These are phyloP conservation scores for Drosophila paulistorum DNA, from an alignment of 1,140 invertebrate species.

Conservation along the genomic window DNA sequence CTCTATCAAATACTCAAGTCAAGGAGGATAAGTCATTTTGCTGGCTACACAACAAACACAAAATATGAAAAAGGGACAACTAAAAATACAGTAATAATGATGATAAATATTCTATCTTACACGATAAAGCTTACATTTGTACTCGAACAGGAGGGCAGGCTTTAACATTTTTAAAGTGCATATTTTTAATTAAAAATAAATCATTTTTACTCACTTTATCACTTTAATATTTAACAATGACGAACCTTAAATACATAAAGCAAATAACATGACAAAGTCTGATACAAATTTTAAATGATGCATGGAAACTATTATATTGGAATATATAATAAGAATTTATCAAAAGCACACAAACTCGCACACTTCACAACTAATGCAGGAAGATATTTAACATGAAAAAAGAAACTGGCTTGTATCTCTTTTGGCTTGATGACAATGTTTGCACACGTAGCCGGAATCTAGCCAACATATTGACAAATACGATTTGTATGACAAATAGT, in stretches of 20 bases:
- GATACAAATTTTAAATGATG: not conserved
- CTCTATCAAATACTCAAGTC: not conserved
- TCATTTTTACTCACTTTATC: not conserved
- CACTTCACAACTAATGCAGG: not conserved
- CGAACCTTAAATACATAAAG: not conserved
- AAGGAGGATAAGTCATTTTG: conserved; percentile 10
- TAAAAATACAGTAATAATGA: conserved; percentile 8
- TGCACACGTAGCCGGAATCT: conserved; percentile 59
- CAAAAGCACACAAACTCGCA: not conserved
- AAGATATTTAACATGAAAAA: not conserved
- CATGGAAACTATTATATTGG: not conserved
- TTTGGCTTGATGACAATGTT: conserved; percentile 27
- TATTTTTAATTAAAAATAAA: not conserved
- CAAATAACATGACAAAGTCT: not conserved
- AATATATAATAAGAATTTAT: not conserved
- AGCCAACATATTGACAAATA: conserved; percentile 38
- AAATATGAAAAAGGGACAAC: no score
- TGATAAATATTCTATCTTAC: conserved; percentile 14
- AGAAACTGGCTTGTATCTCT: not conserved
- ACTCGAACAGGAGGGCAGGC: no score
- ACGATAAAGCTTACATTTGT: not conserved
- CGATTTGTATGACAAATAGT: conserved; percentile 47
- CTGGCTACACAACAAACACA: not conserved
- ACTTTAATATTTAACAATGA: not conserved
- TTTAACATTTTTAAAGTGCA: not conserved